Conservation (phyloP, 1,140 invertebrate genomes). For the Cepaea nemoralis region DNA sequence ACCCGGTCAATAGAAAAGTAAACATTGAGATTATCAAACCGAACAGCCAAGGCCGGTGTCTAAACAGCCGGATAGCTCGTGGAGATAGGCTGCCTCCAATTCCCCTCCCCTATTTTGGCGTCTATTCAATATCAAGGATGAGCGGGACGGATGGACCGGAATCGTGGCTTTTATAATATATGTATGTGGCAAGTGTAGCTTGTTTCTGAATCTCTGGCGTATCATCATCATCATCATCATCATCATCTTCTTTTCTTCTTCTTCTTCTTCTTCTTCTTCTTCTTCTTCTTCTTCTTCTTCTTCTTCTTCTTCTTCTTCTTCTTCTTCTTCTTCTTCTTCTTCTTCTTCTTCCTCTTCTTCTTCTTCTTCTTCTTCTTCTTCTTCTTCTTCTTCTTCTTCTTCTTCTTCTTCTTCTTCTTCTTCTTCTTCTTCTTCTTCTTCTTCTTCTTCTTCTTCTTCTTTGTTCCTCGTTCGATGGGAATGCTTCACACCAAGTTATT, state of each 20-base stretch:
- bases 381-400: background rate
- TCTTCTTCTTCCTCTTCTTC: background rate
- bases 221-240: no score
- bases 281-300: slow-evolving; percentile 33
- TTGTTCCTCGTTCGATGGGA: no score
- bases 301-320: slow-evolving; percentile 31
- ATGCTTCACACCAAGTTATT: no score
- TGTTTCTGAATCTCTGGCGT: slow-evolving; percentile 78
- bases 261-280: background rate
- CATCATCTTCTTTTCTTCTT: background rate
- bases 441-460: slow-evolving; percentile 1
- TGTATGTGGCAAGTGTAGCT: slow-evolving; percentile 17
- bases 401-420: slow-evolving; percentile 11
- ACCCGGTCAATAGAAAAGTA: slow-evolving; percentile 21
- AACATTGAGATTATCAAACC: slow-evolving; percentile 37
- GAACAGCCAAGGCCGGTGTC: slow-evolving; percentile 35
- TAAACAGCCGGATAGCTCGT: slow-evolving; percentile 29
- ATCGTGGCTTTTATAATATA: background rate
- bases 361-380: background rate
- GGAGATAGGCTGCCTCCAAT: background rate
- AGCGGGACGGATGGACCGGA: background rate
- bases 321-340: slow-evolving; percentile 22
- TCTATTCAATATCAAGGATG: no score
- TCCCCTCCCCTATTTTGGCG: no score
- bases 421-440: background rate